A percentile compares a stretch with the other conserved stretches of the same genome.
phyloP scores from a whole-genome alignment of 2,113 vertebrate species.

The Centropristis striata region DNA sequence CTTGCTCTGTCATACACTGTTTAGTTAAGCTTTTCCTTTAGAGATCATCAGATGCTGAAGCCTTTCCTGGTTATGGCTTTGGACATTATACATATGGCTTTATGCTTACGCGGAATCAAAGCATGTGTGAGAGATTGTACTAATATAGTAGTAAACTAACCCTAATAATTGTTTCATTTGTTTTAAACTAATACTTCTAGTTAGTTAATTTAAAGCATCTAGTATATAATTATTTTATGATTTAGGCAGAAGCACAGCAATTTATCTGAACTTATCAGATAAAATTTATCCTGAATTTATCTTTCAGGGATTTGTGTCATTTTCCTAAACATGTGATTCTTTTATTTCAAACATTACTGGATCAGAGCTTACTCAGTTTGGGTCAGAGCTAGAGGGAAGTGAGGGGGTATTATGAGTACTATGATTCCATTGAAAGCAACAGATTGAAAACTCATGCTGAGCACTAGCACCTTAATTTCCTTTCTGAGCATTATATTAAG shows the following conservation, averaged over 20 bases:
- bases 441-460: slow-evolving; percentile 7
- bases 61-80: not conserved
- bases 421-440: slow-evolving; percentile 75
- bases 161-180: not conserved
- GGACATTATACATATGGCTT: not conserved
- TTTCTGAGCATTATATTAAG: slow-evolving; percentile 24
- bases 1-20: not conserved
- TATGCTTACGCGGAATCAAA: not conserved
- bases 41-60: not conserved
- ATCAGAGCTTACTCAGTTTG: not conserved
- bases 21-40: not conserved
- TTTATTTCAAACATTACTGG: not conserved
- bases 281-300: too few relatives aligned
- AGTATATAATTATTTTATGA: not conserved
- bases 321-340: not conserved
- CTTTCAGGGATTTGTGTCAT: not conserved
- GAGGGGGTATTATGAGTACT: not conserved
- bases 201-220: not conserved
- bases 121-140: not conserved
- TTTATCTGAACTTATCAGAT: too few relatives aligned
- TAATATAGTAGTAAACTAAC: not conserved
- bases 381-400: not conserved
- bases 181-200: not conserved
- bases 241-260: not conserved
- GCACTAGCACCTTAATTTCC: slow-evolving; percentile 20